phyloP scores from a whole-genome alignment of 2,888 invertebrate genomes.

The Alentia gelatinosa region DNA sequence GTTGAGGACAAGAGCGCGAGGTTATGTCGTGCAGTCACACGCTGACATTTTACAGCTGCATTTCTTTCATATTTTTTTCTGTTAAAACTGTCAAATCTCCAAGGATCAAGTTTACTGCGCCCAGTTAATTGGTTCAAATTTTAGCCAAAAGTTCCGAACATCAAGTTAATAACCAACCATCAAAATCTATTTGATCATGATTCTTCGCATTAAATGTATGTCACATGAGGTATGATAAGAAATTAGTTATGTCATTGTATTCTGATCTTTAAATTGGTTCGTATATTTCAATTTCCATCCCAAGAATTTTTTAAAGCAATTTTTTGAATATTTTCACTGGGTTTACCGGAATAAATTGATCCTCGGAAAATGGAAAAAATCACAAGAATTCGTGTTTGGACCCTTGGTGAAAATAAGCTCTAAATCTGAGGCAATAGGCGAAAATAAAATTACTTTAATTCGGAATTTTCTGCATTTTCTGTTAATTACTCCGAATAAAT shows the following conservation, averaged over 20 bases:
- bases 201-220: too few species aligned
- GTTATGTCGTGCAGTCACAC: too few species aligned
- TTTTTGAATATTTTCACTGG: too few species aligned
- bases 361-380: not conserved
- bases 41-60: not conserved
- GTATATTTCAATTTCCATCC: too few species aligned
- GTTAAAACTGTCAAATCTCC: not conserved
- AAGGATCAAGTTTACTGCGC: not conserved
- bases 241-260: too few species aligned
- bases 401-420: not conserved
- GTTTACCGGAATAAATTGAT: too few species aligned
- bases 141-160: not conserved
- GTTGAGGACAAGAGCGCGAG: too few species aligned
- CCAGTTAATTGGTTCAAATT: not conserved
- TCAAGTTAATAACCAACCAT: not conserved
- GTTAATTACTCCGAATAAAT: not conserved
- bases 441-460: not conserved
- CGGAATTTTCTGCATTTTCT: conserved; percentile 1
- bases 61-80: not conserved
- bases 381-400: not conserved
- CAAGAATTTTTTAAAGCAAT: too few species aligned
- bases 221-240: too few species aligned
- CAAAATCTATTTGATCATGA: conserved; percentile 1
- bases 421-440: not conserved
- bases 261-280: too few species aligned